These are phyloP conservation scores for Arctia plantaginis DNA, from an alignment of 2,888 invertebrate genomes.

Conservation along the genomic window DNA sequence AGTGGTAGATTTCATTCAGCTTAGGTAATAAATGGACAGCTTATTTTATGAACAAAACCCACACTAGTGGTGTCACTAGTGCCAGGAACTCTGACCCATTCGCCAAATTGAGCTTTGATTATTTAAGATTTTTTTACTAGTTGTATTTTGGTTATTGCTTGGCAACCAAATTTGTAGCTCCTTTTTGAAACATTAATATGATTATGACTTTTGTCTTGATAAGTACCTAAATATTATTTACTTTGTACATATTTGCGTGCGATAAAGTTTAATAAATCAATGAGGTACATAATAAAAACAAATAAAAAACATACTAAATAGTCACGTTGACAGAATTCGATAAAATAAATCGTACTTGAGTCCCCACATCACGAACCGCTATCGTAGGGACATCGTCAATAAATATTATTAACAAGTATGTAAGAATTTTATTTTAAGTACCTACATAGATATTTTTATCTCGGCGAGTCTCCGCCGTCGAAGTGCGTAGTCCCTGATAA, in stretches of 20 bases:
- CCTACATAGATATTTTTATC: constrained; percentile 57
- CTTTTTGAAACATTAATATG: background rate
- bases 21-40: background rate
- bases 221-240: background rate
- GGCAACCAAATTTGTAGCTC: background rate
- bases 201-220: background rate
- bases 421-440: constrained; percentile 53
- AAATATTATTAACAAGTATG: constrained; percentile 54
- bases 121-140: background rate
- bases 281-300: background rate
- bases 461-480: constrained; percentile 57
- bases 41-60: background rate
- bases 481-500: constrained; percentile 65
- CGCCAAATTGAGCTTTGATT: background rate
- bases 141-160: background rate
- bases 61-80: background rate
- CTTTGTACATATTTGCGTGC: background rate
- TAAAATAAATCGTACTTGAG: constrained; percentile 37
- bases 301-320: background rate
- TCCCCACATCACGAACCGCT: constrained; percentile 36
- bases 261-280: background rate
- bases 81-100: too few species aligned
- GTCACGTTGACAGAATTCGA: constrained; percentile 19
- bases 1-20: background rate
- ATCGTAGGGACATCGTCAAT: constrained; percentile 46